Evolutionary conservation across 2,888 invertebrate species (phyloP).

Genomic region (Desoria tigrina): DNA sequence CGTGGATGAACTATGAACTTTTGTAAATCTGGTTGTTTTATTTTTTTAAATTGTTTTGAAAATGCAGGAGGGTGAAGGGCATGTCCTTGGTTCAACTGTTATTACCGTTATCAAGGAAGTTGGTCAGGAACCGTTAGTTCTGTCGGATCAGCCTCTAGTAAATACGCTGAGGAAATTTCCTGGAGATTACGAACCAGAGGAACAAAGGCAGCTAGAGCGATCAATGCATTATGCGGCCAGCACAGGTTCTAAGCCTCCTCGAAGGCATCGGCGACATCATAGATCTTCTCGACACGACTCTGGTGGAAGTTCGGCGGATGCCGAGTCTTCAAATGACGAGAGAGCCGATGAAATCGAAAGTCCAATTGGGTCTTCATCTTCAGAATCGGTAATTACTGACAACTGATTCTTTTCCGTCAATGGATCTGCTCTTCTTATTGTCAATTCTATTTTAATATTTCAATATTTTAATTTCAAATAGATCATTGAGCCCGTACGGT

Average conservation of each 20-base stretch:
- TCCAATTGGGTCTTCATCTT: slow-evolving; percentile 25
- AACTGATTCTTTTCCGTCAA: no score
- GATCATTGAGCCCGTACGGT: not conserved
- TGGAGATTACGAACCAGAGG: slow-evolving; percentile 48
- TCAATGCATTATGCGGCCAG: slow-evolving; percentile 46
- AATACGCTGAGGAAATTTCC: slow-evolving; percentile 44
- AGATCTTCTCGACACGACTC: slow-evolving; percentile 21
- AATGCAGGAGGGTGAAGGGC: no score
- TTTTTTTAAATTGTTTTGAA: no score
- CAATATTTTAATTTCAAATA: slow-evolving; percentile 46
- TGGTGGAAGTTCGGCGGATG: slow-evolving; percentile 11
- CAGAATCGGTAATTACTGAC: slow-evolving; percentile 33
- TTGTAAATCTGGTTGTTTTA: no score
- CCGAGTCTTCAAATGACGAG: not conserved
- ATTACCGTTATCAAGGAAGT: not conserved
- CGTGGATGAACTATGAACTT: no score
- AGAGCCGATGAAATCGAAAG: not conserved
- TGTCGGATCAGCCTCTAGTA: not conserved
- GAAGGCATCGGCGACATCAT: slow-evolving; percentile 26
- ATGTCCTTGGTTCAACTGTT: no score
- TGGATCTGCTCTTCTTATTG: no score
- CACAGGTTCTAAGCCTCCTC: slow-evolving; percentile 30
- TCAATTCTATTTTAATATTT: no score
- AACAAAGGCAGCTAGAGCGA: slow-evolving; percentile 50
- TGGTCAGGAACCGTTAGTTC: not conserved